Percentiles rank a stretch among this genome's conserved stretches.
Evolutionary conservation across 2,888 invertebrate genomes (phyloP).

Genomic region (Oxystoma pomonae): DNA sequence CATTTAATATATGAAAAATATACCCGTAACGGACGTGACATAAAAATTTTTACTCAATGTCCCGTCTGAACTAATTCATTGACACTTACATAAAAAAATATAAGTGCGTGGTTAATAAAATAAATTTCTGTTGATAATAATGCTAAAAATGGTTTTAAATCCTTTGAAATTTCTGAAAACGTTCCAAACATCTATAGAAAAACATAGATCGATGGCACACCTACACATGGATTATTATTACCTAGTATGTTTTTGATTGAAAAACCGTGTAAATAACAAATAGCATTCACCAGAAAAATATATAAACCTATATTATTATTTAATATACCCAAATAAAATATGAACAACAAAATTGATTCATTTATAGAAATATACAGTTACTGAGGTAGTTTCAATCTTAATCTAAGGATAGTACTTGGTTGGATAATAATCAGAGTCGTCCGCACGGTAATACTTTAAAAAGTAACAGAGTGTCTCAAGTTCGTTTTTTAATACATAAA

Average conservation of each 20-base stretch:
- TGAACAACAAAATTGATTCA: conserved; percentile 45
- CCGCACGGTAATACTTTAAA: no score
- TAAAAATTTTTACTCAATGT: no score
- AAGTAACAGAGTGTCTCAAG: no score
- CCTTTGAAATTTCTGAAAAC: background rate
- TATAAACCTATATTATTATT: conserved; percentile 38
- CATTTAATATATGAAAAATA: no score
- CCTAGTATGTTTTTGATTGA: background rate
- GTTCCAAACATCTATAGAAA: background rate
- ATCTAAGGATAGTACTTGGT: conserved; percentile 43
- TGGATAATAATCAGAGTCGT: no score
- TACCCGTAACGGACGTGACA: no score
- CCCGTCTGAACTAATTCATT: no score
- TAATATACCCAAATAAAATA: conserved; percentile 45
- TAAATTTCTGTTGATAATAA: no score
- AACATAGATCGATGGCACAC: conserved; percentile 43
- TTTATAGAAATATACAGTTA: conserved; percentile 50
- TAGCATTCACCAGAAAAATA: conserved; percentile 48
- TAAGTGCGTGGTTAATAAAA: no score
- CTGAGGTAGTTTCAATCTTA: conserved; percentile 51
- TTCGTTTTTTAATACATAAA: no score
- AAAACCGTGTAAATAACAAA: conserved; percentile 34
- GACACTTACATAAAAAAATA: no score
- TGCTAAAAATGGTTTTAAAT: no score
- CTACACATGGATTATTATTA: conserved; percentile 36